A percentile compares a stretch with the other conserved stretches of the same genome.
Conservation (phyloP, 2,113 vertebrate genomes). For the Ginglymostoma cirratum region DNA sequence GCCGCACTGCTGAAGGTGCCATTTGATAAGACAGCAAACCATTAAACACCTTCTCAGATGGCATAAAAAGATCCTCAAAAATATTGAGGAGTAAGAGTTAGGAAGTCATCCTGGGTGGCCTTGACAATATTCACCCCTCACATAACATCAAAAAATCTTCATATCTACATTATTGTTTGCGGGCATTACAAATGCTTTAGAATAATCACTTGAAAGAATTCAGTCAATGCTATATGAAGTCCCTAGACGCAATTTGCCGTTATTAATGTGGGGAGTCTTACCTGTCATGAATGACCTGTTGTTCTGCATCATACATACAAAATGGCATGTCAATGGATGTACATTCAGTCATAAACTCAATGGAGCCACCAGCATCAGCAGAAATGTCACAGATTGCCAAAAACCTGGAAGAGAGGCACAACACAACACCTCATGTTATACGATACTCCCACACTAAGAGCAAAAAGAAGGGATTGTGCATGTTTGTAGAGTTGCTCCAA, state of each 20-base stretch:
- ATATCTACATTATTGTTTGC: not conserved
- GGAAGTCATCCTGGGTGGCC: not conserved
- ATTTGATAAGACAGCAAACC: not conserved
- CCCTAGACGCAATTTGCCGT: not conserved
- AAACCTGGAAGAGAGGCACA: slow-evolving; percentile 59
- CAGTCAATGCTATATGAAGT: not conserved
- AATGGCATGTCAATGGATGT: slow-evolving; percentile 94
- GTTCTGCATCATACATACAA: slow-evolving; percentile 91
- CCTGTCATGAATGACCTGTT: slow-evolving; percentile 90
- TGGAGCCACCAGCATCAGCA: slow-evolving; percentile 87
- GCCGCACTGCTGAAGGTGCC: not conserved
- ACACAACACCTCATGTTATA: not conserved
- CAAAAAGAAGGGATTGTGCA: not conserved
- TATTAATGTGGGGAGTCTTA: slow-evolving; percentile 44
- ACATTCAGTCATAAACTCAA: slow-evolving; percentile 93
- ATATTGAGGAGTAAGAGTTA: not conserved
- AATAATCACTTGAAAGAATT: not conserved
- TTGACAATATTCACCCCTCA: not conserved
- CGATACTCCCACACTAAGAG: not conserved
- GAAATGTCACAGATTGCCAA: slow-evolving; percentile 97
- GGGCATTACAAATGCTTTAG: not conserved
- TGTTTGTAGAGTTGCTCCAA: not conserved
- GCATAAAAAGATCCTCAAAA: not conserved
- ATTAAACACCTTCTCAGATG: not conserved
- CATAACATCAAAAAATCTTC: not conserved